A percentile compares a stretch with the other conserved stretches of the same genome.
Conservation (phyloP, 2,888 invertebrate species). For the Folsomia manolachei region DNA sequence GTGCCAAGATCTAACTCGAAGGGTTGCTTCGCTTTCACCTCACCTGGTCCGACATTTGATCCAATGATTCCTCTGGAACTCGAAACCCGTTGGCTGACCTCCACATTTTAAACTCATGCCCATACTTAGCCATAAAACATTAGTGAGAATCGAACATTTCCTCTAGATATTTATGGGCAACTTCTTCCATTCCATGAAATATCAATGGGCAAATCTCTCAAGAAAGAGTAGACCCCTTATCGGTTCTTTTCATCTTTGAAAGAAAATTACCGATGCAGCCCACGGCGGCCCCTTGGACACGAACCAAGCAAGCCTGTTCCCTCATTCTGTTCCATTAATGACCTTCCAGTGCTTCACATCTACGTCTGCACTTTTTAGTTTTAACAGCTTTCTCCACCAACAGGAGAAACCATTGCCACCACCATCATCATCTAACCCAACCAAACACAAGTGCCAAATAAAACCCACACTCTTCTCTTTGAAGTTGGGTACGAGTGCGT, state of each 20-base stretch:
- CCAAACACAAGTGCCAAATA: not conserved
- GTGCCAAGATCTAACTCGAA: not conserved
- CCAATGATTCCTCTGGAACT: not conserved
- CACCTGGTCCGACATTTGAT: not conserved
- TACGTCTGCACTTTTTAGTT: not conserved
- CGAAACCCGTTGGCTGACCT: too few species aligned
- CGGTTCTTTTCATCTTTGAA: not conserved
- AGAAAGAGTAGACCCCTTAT: not conserved
- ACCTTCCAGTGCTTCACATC: not conserved
- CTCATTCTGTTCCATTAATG: not conserved
- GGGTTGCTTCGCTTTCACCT: not conserved
- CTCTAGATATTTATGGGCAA: not conserved
- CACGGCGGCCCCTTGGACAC: not conserved
- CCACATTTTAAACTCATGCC: not conserved
- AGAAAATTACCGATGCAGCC: not conserved
- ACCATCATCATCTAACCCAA: too few species aligned
- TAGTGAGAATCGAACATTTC: not conserved
- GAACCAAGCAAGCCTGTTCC: not conserved
- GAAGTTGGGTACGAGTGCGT: not conserved
- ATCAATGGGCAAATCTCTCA: not conserved
- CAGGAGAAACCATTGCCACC: too few species aligned
- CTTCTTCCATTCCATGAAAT: not conserved
- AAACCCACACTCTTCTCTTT: not conserved
- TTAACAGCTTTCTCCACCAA: not conserved
- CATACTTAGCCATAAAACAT: not conserved